Percentiles rank a stretch among this genome's conserved stretches.
Evolutionary conservation across 2,888 invertebrate genomes (phyloP).

Genomic region (Drosophila peninsularis): DNA sequence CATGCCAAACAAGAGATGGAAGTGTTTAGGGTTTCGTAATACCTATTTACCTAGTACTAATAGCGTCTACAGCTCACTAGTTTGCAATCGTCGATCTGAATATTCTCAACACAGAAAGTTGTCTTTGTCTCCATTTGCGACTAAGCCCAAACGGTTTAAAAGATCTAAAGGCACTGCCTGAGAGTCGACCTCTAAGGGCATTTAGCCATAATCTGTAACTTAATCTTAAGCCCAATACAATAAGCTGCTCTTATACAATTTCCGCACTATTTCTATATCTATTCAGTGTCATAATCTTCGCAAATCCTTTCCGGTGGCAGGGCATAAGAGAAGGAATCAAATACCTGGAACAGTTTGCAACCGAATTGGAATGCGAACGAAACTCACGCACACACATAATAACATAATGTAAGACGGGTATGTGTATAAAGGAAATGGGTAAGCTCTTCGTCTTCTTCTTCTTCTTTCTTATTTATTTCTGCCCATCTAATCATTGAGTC

Average conservation of each 20-base stretch:
- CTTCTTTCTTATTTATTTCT: conserved; percentile 6
- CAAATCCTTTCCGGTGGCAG: conserved; percentile 33
- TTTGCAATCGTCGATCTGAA: neutral
- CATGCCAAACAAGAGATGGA: neutral
- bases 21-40: conserved; percentile 5
- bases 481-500: conserved; percentile 52
- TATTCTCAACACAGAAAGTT: neutral
- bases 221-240: conserved; percentile 17
- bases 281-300: conserved; percentile 23
- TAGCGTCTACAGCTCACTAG: neutral
- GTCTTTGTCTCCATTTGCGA: neutral
- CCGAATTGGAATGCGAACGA: conserved; percentile 17
- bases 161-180: neutral
- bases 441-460: conserved; percentile 13
- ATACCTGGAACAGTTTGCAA: conserved; percentile 10
- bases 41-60: conserved; percentile 11
- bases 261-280: neutral
- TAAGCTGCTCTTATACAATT: neutral
- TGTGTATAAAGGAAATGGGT: conserved; percentile 32
- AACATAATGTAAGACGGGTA: conserved; percentile 2
- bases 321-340: conserved; percentile 1
- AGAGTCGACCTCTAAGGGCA: neutral
- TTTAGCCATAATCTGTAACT: neutral
- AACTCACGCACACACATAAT: neutral
- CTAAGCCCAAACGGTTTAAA: neutral